These are phyloP conservation scores for Dryobates pubescens DNA, from an alignment of 2,797 vertebrate species.

Conservation along the genomic window DNA sequence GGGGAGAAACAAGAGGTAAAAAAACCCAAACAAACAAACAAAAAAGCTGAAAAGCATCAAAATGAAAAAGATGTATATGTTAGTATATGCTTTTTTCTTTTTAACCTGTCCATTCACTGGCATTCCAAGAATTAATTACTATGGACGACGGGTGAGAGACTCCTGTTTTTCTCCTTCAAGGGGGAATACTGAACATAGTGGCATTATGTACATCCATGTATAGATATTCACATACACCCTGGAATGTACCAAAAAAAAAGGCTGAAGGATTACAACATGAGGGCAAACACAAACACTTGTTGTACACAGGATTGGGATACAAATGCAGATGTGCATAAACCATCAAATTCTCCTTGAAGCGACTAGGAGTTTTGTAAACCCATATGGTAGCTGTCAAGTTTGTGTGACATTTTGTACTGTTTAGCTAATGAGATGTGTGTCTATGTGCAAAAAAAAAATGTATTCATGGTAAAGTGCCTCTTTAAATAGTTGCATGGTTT, in stretches of 20 bases:
- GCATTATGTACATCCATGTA: neutral
- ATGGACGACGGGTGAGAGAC: neutral
- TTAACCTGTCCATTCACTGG: neutral
- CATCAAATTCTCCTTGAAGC: neutral
- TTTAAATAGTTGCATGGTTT: neutral
- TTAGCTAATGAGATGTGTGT: slow-evolving; percentile 24
- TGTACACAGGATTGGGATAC: neutral
- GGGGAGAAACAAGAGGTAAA: rapidly evolving
- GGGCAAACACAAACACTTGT: neutral
- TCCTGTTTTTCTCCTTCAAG: neutral
- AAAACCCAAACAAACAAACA: neutral
- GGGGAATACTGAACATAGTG: neutral
- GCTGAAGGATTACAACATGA: neutral
- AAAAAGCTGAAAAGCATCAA: neutral
- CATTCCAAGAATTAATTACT: neutral
- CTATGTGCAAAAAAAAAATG: neutral
- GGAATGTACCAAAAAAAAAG: neutral
- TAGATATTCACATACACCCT: rapidly evolving
- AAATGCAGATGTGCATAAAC: neutral
- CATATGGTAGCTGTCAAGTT: neutral
- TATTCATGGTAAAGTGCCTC: slow-evolving; percentile 2
- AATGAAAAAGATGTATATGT: neutral
- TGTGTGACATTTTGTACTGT: neutral
- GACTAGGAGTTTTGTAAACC: neutral
- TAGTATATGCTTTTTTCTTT: neutral